These are phyloP conservation scores for Patella caerulea DNA, from an alignment of 2,888 invertebrate genomes.

Conservation along the genomic window DNA sequence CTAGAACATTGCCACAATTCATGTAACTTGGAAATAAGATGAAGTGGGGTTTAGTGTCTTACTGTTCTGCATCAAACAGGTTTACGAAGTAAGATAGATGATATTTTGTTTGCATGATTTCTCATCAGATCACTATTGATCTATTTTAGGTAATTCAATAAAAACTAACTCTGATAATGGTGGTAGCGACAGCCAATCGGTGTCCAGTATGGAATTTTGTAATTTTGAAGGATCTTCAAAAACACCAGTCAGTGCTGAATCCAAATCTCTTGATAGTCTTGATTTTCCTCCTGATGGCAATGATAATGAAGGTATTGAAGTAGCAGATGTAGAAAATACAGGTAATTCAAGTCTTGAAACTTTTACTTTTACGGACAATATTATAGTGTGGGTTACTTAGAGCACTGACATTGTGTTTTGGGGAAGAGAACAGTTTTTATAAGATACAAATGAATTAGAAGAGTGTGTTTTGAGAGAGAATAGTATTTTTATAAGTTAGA, in stretches of 20 bases:
- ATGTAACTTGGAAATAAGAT: too few species aligned
- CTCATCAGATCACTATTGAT: neutral
- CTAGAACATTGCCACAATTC: too few species aligned
- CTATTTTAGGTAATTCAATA: slow-evolving; percentile 9
- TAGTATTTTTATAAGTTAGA: too few species aligned
- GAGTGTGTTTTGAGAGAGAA: too few species aligned
- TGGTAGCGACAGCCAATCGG: slow-evolving; percentile 54
- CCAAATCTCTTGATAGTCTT: slow-evolving; percentile 66
- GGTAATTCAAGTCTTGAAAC: neutral
- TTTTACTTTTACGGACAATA: neutral
- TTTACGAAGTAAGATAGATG: too few species aligned
- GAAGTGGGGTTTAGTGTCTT: too few species aligned
- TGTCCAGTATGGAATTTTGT: slow-evolving; percentile 58
- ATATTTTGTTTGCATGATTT: too few species aligned
- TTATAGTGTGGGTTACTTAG: too few species aligned
- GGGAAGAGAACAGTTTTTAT: too few species aligned
- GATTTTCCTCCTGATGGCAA: slow-evolving; percentile 50
- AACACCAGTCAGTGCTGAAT: slow-evolving; percentile 46
- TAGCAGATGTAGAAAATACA: slow-evolving; percentile 14
- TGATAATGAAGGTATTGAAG: slow-evolving; percentile 15
- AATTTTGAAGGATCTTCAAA: slow-evolving; percentile 38
- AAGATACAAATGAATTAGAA: too few species aligned
- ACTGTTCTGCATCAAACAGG: too few species aligned
- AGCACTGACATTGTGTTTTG: too few species aligned
- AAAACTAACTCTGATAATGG: slow-evolving; percentile 32